Conservation (phyloP, 1,140 invertebrate species). For the Parasteatoda tepidariorum region DNA sequence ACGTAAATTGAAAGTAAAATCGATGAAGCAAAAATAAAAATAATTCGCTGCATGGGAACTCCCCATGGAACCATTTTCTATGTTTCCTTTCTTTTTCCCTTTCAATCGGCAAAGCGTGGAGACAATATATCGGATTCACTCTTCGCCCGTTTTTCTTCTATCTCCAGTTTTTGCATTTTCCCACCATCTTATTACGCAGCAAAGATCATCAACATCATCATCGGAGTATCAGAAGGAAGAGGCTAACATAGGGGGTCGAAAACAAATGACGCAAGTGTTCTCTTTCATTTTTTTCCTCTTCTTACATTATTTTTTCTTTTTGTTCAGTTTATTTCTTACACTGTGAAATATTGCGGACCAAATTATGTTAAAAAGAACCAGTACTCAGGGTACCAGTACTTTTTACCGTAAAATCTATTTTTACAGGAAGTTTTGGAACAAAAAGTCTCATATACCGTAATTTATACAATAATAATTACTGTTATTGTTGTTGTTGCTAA, state of each 20-base stretch:
- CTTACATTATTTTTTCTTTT: too few species aligned
- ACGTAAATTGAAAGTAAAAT: slow-evolving; percentile 53
- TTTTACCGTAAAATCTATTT: too few species aligned
- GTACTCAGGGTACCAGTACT: too few species aligned
- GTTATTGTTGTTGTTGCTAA: too few species aligned
- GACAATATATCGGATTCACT: slow-evolving; percentile 3
- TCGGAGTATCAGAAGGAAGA: neutral
- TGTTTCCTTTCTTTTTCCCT: neutral
- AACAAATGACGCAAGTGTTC: too few species aligned
- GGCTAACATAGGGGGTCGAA: neutral
- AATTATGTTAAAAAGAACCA: too few species aligned
- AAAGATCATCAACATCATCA: slow-evolving; percentile 48
- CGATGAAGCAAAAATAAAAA: slow-evolving; percentile 14
- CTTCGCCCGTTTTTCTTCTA: neutral
- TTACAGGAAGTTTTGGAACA: too few species aligned
- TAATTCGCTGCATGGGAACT: slow-evolving; percentile 6
- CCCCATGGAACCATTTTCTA: slow-evolving; percentile 29
- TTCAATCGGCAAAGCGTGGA: neutral
- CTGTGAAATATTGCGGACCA: too few species aligned
- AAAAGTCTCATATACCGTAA: too few species aligned
- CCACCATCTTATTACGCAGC: slow-evolving; percentile 32
- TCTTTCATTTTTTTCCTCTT: too few species aligned
- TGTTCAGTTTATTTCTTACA: too few species aligned
- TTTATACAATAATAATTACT: too few species aligned
- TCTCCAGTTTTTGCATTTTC: slow-evolving; percentile 29